Conservation (phyloP, 2,888 invertebrate species). For the Lomographa bimaculata region DNA sequence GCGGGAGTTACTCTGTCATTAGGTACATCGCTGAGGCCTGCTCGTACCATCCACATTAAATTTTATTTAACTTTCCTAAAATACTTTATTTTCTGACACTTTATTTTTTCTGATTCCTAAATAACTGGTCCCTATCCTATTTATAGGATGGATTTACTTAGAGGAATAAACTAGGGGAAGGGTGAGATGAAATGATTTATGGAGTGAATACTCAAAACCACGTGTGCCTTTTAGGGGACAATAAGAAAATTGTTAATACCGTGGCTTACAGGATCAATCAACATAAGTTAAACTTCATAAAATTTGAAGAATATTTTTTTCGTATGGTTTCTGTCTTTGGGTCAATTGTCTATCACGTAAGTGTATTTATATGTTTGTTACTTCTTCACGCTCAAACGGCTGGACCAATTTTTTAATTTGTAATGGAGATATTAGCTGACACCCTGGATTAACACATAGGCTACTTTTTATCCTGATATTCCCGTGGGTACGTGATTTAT, state of each 20-base stretch:
- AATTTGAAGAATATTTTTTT: too few species aligned
- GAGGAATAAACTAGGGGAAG: conserved; percentile 14
- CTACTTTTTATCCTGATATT: too few species aligned
- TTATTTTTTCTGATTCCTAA: conserved; percentile 15
- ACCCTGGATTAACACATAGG: too few species aligned
- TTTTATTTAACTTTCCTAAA: conserved; percentile 11
- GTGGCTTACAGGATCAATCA: neutral
- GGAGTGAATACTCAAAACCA: conserved; percentile 15
- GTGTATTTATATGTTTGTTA: too few species aligned
- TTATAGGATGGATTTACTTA: conserved; percentile 14
- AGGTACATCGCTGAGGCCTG: conserved; percentile 6
- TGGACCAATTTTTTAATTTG: too few species aligned
- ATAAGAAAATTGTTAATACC: conserved; percentile 4
- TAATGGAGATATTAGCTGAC: too few species aligned
- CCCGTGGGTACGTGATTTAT: too few species aligned
- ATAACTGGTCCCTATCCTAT: conserved; percentile 19
- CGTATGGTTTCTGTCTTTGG: too few species aligned
- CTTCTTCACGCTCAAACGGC: too few species aligned
- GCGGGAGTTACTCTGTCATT: conserved; percentile 19
- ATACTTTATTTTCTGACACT: conserved; percentile 14
- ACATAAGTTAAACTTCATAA: too few species aligned
- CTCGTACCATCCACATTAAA: conserved; percentile 6
- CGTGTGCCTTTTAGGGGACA: conserved; percentile 9
- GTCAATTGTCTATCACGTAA: too few species aligned
- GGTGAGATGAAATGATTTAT: conserved; percentile 20